Evolutionary conservation across 92 coral and sea anemone genomes (phyloP).

Genomic region (Meandrina meandrites): DNA sequence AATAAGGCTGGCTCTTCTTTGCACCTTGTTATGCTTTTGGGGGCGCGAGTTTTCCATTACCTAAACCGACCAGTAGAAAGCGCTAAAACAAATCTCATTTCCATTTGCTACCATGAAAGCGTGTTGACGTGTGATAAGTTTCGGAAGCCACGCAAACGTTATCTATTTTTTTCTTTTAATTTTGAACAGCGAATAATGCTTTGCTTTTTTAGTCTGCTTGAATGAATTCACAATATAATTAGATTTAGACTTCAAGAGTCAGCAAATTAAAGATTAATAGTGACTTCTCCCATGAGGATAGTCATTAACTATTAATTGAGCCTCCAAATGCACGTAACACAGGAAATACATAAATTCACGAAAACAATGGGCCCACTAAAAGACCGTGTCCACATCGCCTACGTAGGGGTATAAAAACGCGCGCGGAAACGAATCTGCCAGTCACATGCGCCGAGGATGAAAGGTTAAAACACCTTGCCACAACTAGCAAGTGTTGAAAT

Average conservation of each 20-base stretch:
- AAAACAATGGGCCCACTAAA: conserved; percentile 85
- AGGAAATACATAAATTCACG: conserved; percentile 94
- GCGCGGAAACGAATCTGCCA: conserved; percentile 65
- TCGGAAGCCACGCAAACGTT: conserved; percentile 55
- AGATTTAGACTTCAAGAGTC: conserved; percentile 91
- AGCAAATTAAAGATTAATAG: conserved; percentile 89
- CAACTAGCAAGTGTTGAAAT: neutral
- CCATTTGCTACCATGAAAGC: conserved; percentile 58
- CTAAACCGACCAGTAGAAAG: conserved; percentile 62
- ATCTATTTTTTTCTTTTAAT: conserved; percentile 31
- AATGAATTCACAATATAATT: conserved; percentile 80
- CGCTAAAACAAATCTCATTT: conserved; percentile 61
- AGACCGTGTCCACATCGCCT: conserved; percentile 67
- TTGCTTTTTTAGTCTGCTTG: conserved; percentile 80
- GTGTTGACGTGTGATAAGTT: conserved; percentile 50
- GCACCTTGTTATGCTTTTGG: conserved; percentile 76
- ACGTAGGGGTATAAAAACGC: conserved; percentile 81
- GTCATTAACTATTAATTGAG: conserved; percentile 94
- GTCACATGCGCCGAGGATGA: conserved; percentile 43
- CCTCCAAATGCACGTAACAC: conserved; percentile 90
- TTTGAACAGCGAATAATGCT: conserved; percentile 68
- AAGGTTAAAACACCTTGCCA: conserved; percentile 28
- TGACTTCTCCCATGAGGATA: conserved; percentile 83
- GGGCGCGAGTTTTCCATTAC: conserved; percentile 76
- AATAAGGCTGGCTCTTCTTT: conserved; percentile 74